These are phyloP conservation scores for Dynastes tityus DNA, from an alignment of 2,888 invertebrate genomes.

Conservation along the genomic window DNA sequence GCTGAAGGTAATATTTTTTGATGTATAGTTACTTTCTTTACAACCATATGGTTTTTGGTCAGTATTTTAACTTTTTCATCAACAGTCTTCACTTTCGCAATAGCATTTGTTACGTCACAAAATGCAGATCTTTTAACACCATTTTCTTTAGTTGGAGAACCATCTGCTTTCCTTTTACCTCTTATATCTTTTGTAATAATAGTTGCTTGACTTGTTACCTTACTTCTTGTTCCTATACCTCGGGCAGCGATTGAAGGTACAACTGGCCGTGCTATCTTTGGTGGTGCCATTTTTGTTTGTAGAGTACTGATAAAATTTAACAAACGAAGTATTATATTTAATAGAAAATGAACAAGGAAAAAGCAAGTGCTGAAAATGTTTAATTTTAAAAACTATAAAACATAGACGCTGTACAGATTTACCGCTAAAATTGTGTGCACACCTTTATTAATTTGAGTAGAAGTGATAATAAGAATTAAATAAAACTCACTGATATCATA, in stretches of 20 bases:
- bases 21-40: slow-evolving; percentile 72
- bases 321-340: not conserved
- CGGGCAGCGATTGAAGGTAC: slow-evolving; percentile 68
- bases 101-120: slow-evolving; percentile 88
- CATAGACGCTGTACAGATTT: not conserved
- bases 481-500: not conserved
- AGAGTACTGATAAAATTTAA: not conserved
- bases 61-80: slow-evolving; percentile 58
- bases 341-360: not conserved
- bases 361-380: not conserved
- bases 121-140: slow-evolving; percentile 87
- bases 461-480: not conserved
- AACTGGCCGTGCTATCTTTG: slow-evolving; percentile 74
- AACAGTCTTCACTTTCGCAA: slow-evolving; percentile 61
- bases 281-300: slow-evolving; percentile 75
- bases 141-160: slow-evolving; percentile 84
- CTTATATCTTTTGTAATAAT: slow-evolving; percentile 68
- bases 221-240: slow-evolving; percentile 77
- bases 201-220: slow-evolving; percentile 52
- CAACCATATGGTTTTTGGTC: slow-evolving; percentile 66
- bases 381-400: not conserved
- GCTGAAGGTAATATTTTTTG: slow-evolving; percentile 64
- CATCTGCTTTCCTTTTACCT: slow-evolving; percentile 86
- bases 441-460: slow-evolving; percentile 1
- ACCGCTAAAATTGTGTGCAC: slow-evolving; percentile 32